These are phyloP conservation scores for Eupithecia pulchellata DNA, from an alignment of 2,888 invertebrate genomes.

Conservation along the genomic window DNA sequence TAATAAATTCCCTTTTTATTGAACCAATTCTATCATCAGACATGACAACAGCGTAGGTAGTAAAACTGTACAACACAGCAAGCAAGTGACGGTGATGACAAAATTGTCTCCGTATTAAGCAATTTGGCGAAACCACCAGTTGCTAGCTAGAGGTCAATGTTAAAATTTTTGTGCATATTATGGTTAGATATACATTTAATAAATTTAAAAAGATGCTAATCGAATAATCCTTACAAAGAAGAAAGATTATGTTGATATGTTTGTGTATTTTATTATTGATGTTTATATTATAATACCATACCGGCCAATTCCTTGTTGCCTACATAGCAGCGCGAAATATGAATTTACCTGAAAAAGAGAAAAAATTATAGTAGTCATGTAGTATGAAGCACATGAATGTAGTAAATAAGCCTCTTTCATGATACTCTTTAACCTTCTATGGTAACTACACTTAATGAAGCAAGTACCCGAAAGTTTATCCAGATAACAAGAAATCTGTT, in stretches of 20 bases:
- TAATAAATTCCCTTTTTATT: not conserved
- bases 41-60: constrained; percentile 3
- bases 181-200: too few relatives aligned
- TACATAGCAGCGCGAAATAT: not conserved
- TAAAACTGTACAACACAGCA: not conserved
- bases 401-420: not conserved
- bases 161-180: too few relatives aligned
- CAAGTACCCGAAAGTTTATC: not conserved
- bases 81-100: constrained; percentile 40
- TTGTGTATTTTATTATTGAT: too few relatives aligned
- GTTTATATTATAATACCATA: too few relatives aligned
- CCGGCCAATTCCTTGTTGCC: not conserved
- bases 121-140: constrained; percentile 39
- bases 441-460: not conserved
- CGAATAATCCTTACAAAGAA: too few relatives aligned
- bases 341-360: constrained; percentile 1
- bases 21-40: not conserved
- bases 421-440: not conserved
- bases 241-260: not conserved
- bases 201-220: too few relatives aligned
- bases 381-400: not conserved
- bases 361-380: not conserved
- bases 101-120: constrained; percentile 46
- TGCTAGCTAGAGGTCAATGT: constrained; percentile 24
- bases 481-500: not conserved